A percentile compares a stretch with the other conserved stretches of the same genome.
Conservation (phyloP, 2,888 invertebrate genomes). For the Pilophorus perplexus region DNA sequence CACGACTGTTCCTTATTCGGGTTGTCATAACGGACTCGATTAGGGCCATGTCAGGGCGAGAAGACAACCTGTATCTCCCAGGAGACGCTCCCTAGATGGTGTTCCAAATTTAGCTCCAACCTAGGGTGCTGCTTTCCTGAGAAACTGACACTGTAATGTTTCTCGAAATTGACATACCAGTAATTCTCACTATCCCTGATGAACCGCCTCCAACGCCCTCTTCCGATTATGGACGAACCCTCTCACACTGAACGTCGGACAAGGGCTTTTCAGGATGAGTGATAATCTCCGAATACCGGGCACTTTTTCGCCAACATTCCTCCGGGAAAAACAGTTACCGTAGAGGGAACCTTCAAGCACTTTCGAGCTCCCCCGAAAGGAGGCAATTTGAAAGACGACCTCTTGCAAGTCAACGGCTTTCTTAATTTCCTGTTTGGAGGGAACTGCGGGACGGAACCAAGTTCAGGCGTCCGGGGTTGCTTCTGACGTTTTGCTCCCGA, state of each 20-base stretch:
- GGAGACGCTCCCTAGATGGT: not conserved
- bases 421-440: constrained; percentile 5
- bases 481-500: constrained; percentile 15
- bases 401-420: constrained; percentile 22
- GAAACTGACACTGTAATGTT: too few relatives aligned
- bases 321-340: not conserved
- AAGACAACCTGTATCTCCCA: constrained; percentile 14
- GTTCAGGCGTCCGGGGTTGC: constrained; percentile 2
- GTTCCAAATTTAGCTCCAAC: not conserved
- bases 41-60: constrained; percentile 15
- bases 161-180: too few relatives aligned
- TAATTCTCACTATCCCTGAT: too few relatives aligned
- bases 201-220: too few relatives aligned
- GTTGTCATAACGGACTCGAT: constrained; percentile 27
- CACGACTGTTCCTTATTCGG: constrained; percentile 21
- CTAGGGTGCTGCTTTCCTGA: too few relatives aligned
- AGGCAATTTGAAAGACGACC: constrained; percentile 6
- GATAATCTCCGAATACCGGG: too few relatives aligned
- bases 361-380: too few relatives aligned
- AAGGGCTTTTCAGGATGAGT: too few relatives aligned
- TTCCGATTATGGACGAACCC: too few relatives aligned
- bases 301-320: too few relatives aligned
- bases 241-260: too few relatives aligned
- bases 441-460: not conserved
- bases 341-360: too few relatives aligned